A percentile compares a stretch with the other conserved stretches of the same genome.
These are phyloP conservation scores for Boloria euphrosyne DNA, from an alignment of 2,888 invertebrate species.

Conservation along the genomic window DNA sequence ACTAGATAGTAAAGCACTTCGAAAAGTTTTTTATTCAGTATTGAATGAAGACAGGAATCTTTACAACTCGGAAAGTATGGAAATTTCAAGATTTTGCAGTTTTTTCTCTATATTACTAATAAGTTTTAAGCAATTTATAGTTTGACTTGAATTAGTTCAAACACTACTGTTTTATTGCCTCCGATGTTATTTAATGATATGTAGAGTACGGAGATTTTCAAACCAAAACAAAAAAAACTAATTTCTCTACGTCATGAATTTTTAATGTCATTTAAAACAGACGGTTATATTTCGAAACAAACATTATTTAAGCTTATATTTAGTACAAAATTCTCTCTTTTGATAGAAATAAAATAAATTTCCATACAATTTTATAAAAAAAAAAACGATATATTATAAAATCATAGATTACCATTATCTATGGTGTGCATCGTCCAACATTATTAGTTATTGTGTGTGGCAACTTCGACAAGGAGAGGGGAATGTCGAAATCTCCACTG, in stretches of 20 bases:
- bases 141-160: background rate
- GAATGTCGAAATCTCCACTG: conserved; percentile 90
- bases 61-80: conserved; percentile 29
- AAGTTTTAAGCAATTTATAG: conserved; percentile 6
- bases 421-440: conserved; percentile 74
- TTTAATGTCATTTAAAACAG: background rate
- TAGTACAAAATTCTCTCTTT: conserved; percentile 20
- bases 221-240: background rate
- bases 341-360: conserved; percentile 2
- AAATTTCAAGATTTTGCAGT: conserved; percentile 33
- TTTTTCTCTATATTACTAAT: conserved; percentile 76
- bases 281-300: conserved; percentile 7
- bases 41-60: conserved; percentile 18
- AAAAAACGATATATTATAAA: conserved; percentile 39
- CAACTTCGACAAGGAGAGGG: conserved; percentile 85
- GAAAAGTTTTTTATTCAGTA: conserved; percentile 63
- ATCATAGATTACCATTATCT: conserved; percentile 44
- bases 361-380: conserved; percentile 3
- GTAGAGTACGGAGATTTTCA: conserved; percentile 56
- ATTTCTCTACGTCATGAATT: background rate
- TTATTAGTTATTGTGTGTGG: conserved; percentile 83
- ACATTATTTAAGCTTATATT: conserved; percentile 17
- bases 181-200: conserved; percentile 72
- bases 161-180: conserved; percentile 57
- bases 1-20: conserved; percentile 83